Evolutionary conservation across 2,113 vertebrate species (phyloP).

Genomic region (Boulengeromyrus knoepffleri): DNA sequence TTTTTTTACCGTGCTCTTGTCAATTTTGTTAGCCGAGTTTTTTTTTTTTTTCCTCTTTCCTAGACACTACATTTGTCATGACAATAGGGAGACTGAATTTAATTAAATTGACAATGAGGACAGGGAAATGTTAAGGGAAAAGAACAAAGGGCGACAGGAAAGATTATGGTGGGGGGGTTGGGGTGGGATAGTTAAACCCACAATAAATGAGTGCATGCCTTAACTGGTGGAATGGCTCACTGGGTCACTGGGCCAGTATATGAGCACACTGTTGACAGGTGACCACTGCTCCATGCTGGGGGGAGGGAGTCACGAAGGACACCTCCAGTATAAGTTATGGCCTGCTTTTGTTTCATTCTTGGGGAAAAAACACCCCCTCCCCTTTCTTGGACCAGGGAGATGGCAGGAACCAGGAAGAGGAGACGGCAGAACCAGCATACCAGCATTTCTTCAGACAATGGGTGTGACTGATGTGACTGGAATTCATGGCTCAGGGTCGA

Average conservation of each 20-base stretch:
- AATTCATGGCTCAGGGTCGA: neutral
- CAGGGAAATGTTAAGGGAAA: neutral
- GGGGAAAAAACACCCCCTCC: neutral
- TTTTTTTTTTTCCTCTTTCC: neutral
- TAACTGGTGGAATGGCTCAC: neutral
- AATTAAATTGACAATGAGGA: slow-evolving; percentile 8
- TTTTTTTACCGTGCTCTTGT: neutral
- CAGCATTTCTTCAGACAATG: neutral
- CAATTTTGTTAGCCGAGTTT: neutral
- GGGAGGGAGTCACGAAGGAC: slow-evolving; percentile 16
- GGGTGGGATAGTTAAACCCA: neutral
- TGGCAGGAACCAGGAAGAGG: neutral
- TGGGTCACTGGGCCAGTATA: neutral
- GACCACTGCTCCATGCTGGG: slow-evolving; percentile 20
- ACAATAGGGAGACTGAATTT: slow-evolving; percentile 7
- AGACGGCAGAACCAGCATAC: neutral
- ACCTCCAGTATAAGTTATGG: no score
- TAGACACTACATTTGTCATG: slow-evolving; percentile 6
- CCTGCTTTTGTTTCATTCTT: neutral
- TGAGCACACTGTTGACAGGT: slow-evolving; percentile 15
- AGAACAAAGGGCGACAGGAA: slow-evolving; percentile 10
- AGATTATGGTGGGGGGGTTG: neutral
- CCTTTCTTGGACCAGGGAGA: neutral
- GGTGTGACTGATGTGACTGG: neutral
- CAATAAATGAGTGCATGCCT: slow-evolving; percentile 3